phyloP scores from a whole-genome alignment of 2,113 vertebrate genomes.

The Callipepla squamata region DNA sequence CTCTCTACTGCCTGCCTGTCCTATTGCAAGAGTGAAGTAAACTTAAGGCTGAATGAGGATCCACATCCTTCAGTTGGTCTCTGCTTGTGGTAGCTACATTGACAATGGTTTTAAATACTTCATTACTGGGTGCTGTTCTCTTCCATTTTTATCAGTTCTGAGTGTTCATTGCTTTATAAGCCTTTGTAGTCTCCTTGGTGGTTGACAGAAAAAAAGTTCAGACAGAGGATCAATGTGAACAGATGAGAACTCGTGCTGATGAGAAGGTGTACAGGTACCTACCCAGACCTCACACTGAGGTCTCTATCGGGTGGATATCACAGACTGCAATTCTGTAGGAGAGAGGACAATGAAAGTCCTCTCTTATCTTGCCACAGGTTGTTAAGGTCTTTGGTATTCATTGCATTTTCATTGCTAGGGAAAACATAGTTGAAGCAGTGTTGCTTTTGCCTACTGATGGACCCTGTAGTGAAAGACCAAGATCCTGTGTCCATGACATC shows the following conservation, averaged over 20 bases:
- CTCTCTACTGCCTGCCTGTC: not conserved
- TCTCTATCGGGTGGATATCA: not conserved
- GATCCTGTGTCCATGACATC: not conserved
- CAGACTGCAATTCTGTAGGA: not conserved
- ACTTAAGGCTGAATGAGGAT: not conserved
- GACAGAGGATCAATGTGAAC: not conserved
- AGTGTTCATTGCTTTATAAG: not conserved
- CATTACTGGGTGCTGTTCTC: not conserved
- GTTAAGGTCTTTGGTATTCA: not conserved
- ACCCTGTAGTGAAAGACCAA: not conserved
- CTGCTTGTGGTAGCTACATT: not conserved
- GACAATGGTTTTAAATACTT: not conserved
- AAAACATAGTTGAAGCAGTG: not conserved
- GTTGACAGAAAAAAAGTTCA: not conserved
- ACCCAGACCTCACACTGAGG: not conserved
- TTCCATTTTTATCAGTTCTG: not conserved
- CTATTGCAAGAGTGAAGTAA: not conserved
- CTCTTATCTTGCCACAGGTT: not conserved
- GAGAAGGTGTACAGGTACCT: not conserved
- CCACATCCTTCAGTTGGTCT: not conserved
- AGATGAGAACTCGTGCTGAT: not conserved
- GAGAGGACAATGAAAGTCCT: not conserved
- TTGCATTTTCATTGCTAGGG: not conserved
- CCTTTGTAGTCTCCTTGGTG: not conserved
- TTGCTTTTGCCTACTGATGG: not conserved